phyloP scores from a whole-genome alignment of 2,888 invertebrate species.

The Sinohyriopsis cumingii region DNA sequence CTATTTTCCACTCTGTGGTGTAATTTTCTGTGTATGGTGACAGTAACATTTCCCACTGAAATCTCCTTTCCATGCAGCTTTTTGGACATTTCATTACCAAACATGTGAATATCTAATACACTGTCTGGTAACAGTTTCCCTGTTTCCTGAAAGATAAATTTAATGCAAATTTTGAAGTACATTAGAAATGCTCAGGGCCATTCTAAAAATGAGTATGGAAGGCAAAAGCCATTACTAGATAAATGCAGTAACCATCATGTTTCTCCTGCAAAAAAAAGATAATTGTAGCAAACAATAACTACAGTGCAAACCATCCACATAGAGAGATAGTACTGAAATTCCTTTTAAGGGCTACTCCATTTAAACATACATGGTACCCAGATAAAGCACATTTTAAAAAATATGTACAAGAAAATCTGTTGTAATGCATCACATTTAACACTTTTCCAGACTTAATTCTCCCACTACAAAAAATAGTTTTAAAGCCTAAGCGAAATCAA shows the following conservation, averaged over 20 bases:
- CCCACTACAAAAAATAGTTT: too few relatives aligned
- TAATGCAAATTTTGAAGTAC: too few relatives aligned
- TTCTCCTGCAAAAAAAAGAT: too few relatives aligned
- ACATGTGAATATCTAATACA: constrained; percentile 50
- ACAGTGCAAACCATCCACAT: too few relatives aligned
- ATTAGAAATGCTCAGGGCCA: not conserved
- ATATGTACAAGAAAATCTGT: not conserved
- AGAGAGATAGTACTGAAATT: too few relatives aligned
- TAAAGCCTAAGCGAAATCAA: too few relatives aligned
- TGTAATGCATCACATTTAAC: not conserved
- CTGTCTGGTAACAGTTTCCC: constrained; percentile 45
- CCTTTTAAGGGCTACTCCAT: too few relatives aligned
- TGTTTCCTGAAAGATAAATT: constrained; percentile 45
- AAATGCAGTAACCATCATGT: too few relatives aligned
- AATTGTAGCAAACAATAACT: too few relatives aligned
- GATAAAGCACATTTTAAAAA: too few relatives aligned
- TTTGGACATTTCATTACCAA: constrained; percentile 52
- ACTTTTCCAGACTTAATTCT: not conserved
- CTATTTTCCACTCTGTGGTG: constrained; percentile 41
- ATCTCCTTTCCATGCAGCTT: constrained; percentile 27
- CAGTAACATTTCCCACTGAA: constrained; percentile 38
- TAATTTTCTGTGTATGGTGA: constrained; percentile 42
- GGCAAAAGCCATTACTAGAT: not conserved
- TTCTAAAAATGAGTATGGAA: not conserved
- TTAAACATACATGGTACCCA: too few relatives aligned